Evolutionary conservation across 2,113 vertebrate species (phyloP).

Genomic region (Otolemur garnettii): DNA sequence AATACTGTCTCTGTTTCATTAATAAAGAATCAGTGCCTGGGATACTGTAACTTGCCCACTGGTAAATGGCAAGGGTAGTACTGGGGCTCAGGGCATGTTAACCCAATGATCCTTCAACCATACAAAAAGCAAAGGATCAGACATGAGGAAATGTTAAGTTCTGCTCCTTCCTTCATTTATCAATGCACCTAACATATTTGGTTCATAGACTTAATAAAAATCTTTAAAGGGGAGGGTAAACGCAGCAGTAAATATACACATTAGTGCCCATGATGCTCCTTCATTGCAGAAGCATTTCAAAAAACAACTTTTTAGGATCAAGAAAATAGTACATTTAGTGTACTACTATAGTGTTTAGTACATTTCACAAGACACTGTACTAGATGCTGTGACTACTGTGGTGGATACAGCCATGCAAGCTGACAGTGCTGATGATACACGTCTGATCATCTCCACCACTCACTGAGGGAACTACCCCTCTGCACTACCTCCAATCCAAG

Average conservation of each 20-base stretch:
- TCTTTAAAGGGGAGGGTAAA: background rate
- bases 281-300: background rate
- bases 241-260: background rate
- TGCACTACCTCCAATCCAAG: background rate
- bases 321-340: too few relatives aligned
- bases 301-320: background rate
- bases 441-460: background rate
- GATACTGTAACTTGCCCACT: background rate
- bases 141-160: background rate
- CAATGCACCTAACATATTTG: background rate
- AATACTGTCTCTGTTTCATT: background rate
- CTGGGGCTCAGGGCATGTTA: too few relatives aligned
- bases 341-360: background rate
- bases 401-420: background rate
- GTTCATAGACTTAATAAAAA: background rate
- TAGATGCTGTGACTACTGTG: background rate
- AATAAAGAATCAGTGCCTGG: background rate
- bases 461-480: background rate
- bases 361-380: background rate
- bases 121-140: background rate
- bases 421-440: background rate
- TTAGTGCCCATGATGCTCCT: background rate
- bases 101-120: background rate
- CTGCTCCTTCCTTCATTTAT: background rate
- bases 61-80: background rate